Evolutionary conservation across 2,888 invertebrate genomes (phyloP).

Genomic region (Zaprionus lineosus): DNA sequence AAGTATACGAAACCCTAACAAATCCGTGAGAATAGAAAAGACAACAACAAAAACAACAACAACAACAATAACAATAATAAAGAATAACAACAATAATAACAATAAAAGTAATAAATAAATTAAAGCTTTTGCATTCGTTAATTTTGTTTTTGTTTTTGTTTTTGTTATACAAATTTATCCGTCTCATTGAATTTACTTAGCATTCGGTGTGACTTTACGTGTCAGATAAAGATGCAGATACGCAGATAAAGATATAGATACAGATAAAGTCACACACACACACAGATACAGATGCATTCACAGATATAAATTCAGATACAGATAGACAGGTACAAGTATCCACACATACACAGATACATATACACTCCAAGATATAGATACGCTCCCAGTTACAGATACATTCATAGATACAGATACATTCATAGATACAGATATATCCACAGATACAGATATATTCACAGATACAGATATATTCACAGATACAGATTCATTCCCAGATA

Average conservation of each 20-base stretch:
- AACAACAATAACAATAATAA: neutral
- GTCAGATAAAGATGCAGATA: slow-evolving; percentile 1
- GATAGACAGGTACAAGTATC: neutral
- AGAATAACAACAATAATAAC: slow-evolving; percentile 1
- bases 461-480: no score
- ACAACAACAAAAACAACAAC: neutral
- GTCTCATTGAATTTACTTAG: slow-evolving; percentile 4
- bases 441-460: neutral
- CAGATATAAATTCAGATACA: neutral
- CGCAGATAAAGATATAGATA: neutral
- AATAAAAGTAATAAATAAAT: neutral
- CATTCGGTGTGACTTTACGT: slow-evolving; percentile 1
- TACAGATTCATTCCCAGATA: no score
- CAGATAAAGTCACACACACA: neutral
- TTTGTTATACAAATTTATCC: slow-evolving; percentile 24
- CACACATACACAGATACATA: no score
- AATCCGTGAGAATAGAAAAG: slow-evolving; percentile 10
- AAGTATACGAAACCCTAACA: slow-evolving; percentile 47
- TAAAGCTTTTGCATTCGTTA: slow-evolving; percentile 9
- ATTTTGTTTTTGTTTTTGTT: no score
- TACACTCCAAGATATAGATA: no score
- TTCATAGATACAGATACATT: neutral
- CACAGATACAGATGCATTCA: neutral
- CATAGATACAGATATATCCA: neutral
- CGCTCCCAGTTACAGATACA: no score